Evolutionary conservation across 30 jellyfish, hydroid and myxozoan genomes (phyloP).

Genomic region (Mastigias papua): DNA sequence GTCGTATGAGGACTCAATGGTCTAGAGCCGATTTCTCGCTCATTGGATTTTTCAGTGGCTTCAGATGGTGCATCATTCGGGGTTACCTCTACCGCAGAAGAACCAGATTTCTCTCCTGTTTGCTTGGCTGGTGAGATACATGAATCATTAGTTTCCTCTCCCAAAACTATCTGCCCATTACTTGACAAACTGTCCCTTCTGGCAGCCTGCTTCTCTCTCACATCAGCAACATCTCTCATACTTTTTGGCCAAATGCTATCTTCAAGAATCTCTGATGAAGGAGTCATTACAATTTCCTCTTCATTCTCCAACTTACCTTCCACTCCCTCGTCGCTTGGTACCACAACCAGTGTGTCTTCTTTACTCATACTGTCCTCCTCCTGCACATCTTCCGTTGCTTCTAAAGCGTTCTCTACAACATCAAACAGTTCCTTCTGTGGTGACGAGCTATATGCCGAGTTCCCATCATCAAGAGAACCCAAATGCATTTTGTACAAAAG

Average conservation of each 20-base stretch:
- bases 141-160: background rate
- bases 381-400: slow-evolving; percentile 73
- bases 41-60: background rate
- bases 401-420: slow-evolving; percentile 93
- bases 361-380: slow-evolving; percentile 65
- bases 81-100: background rate
- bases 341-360: slow-evolving; percentile 67
- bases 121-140: background rate
- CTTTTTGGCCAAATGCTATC: slow-evolving; percentile 35
- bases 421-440: slow-evolving; percentile 72
- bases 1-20: slow-evolving; percentile 71
- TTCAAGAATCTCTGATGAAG: slow-evolving; percentile 45
- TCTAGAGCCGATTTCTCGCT: background rate
- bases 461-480: slow-evolving; percentile 68
- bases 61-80: background rate
- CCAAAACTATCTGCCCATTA: background rate
- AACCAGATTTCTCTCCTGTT: background rate
- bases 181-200: background rate
- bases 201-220: slow-evolving; percentile 2
- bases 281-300: slow-evolving; percentile 77
- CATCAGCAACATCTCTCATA: slow-evolving; percentile 1
- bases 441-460: slow-evolving; percentile 44
- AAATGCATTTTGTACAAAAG: slow-evolving; percentile 90
- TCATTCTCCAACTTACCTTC: slow-evolving; percentile 72
- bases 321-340: slow-evolving; percentile 51